Evolutionary conservation across 2,113 vertebrate species (phyloP), one percentile per base, ranked within the genome.

Genomic region (Reinhardtius hippoglossoides): DNA sequence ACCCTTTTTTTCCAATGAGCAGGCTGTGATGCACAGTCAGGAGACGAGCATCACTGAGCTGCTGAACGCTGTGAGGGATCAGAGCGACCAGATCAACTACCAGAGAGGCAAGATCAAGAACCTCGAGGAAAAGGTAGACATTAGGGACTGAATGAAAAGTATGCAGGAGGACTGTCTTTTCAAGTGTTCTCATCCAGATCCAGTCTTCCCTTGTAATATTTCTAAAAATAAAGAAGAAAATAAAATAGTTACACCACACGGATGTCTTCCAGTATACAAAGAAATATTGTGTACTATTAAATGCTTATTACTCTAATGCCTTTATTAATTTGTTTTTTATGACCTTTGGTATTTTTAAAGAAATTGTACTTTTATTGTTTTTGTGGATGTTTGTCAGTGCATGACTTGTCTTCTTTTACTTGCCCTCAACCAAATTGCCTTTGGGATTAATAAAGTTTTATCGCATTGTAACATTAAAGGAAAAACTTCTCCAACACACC

Each of bases 101-200:
- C 94, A 95, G 71, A 88, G 46, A 65, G 71, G 20, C 1, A 92
- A 94, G 83, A 94, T 95, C 78, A 94, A 90, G 67, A 58, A 3
- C 44, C 84, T 95, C 84, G 93, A 95, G 72, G 85, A 91, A 44
- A 94, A 94, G 84, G 94, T 95, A 55, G 42, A 57, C 20, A 10
- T 24, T 57, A 5, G 44, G 24, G 40, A 71, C 20, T 7, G 26
- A 35, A 6, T 0, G 5, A 55, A 67, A 24, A 24, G 59, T 9
- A 27, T 7, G 48, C 12, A 50, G 18, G 42, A 44, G 42, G 13
- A 37, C 13, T 15, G 14, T 57, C 54, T 52, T 55, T 55, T 55
- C n/a, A 21, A 4, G n/a, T 8, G 5, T 52, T 35, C 18, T 52
- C 26, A 48, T 9, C 18, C 4, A 37, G 26, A 37, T 37, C 23